These are phyloP conservation scores for Nomada hirtipes DNA, from an alignment of 2,888 invertebrate genomes.

Conservation along the genomic window DNA sequence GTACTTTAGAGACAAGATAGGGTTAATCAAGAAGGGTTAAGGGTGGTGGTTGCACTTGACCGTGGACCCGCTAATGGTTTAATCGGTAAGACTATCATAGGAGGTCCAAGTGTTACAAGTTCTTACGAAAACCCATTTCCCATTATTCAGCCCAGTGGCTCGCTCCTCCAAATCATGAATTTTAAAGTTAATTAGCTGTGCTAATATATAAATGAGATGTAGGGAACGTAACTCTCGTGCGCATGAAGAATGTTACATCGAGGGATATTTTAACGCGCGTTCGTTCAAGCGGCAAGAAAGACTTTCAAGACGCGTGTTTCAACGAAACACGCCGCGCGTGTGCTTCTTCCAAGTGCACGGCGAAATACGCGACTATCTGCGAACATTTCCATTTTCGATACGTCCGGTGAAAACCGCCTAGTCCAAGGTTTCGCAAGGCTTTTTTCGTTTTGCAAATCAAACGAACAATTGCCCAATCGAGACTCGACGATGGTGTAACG, in stretches of 20 bases:
- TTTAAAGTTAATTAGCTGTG: too few species aligned
- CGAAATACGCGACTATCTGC: background rate
- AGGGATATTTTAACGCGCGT: background rate
- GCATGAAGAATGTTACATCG: background rate
- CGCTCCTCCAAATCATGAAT: too few species aligned
- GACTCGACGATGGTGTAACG: background rate
- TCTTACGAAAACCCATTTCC: background rate
- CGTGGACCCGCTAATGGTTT: too few species aligned
- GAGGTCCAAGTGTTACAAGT: too few species aligned
- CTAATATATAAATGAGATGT: background rate
- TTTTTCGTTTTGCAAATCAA: slow-evolving; percentile 9
- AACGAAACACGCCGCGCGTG: background rate
- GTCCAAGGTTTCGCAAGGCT: slow-evolving; percentile 13
- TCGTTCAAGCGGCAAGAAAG: background rate
- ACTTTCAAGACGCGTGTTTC: slow-evolving; percentile 18
- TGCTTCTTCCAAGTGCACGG: background rate
- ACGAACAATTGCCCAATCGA: background rate
- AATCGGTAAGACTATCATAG: too few species aligned
- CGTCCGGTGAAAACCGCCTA: background rate
- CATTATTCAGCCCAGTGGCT: too few species aligned
- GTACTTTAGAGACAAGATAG: too few species aligned
- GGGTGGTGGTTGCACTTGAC: too few species aligned
- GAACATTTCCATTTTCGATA: background rate
- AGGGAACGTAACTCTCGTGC: background rate
- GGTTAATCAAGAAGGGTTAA: too few species aligned